A percentile compares a stretch with the other conserved stretches of the same genome.
Conservation (phyloP, 1,140 invertebrate species). For the Drosophila trapezifrons region DNA sequence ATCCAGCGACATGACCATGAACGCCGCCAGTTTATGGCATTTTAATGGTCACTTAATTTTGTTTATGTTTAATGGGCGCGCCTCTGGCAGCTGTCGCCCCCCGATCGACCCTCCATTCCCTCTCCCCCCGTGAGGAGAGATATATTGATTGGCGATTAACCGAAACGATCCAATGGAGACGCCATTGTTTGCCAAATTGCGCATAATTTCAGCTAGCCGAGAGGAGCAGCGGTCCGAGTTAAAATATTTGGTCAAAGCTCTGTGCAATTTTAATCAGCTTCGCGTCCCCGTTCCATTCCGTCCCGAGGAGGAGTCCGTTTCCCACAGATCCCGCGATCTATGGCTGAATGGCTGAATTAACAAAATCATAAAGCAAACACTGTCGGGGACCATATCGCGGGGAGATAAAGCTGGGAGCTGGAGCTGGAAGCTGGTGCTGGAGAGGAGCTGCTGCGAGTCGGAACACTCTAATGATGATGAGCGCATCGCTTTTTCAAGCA, state of each 20-base stretch:
- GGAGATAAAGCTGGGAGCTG: not conserved
- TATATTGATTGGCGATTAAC: slow-evolving; percentile 82
- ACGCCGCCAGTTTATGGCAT: slow-evolving; percentile 84
- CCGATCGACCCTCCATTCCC: not conserved
- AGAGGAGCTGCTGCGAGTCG: slow-evolving; percentile 11
- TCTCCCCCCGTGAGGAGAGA: slow-evolving; percentile 18
- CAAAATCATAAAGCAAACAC: slow-evolving; percentile 81
- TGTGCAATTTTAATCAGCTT: slow-evolving; percentile 63
- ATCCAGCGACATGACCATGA: slow-evolving; percentile 71
- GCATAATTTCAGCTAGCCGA: slow-evolving; percentile 64
- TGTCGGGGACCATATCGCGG: slow-evolving; percentile 46
- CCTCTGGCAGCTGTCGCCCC: slow-evolving; percentile 65
- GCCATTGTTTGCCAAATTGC: slow-evolving; percentile 76
- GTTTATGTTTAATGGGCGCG: slow-evolving; percentile 83
- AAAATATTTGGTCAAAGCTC: slow-evolving; percentile 54
- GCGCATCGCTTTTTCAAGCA: slow-evolving; percentile 77
- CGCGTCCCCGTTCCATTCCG: not conserved
- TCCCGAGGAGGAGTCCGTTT: slow-evolving; percentile 41
- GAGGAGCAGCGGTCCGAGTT: slow-evolving; percentile 4
- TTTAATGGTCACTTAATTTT: slow-evolving; percentile 85
- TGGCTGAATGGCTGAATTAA: slow-evolving; percentile 67
- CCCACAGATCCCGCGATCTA: slow-evolving; percentile 55
- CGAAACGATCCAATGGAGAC: slow-evolving; percentile 49
- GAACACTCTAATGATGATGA: slow-evolving; percentile 79
- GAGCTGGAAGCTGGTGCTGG: slow-evolving; percentile 2